phyloP scores from a whole-genome alignment of 2,113 vertebrate genomes.

The Penelope pileata region DNA sequence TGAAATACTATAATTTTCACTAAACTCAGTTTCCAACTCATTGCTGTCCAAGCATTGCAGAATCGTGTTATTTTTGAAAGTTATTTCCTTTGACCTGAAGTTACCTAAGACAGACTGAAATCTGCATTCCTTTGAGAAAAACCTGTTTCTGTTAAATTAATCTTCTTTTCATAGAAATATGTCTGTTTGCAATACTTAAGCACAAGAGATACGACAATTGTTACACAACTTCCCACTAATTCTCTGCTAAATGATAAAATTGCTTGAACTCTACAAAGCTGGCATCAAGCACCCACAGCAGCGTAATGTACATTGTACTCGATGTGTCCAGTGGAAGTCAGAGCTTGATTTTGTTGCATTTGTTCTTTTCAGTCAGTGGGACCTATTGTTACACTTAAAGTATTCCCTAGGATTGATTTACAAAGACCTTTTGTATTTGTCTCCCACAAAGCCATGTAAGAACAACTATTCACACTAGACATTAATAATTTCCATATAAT shows the following conservation, averaged over 20 bases:
- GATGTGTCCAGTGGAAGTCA: slow-evolving; percentile 38
- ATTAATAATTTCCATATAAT: neutral
- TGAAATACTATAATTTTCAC: slow-evolving; percentile 85
- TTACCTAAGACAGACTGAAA: slow-evolving; percentile 71
- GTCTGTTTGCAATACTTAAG: neutral
- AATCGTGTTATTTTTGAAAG: slow-evolving; percentile 82
- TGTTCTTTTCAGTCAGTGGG: neutral
- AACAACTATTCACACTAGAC: neutral
- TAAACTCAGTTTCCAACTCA: slow-evolving; percentile 78
- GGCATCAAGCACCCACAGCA: neutral
- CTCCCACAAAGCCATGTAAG: neutral
- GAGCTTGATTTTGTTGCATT: neutral
- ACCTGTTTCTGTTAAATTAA: slow-evolving; percentile 34
- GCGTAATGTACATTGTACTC: slow-evolving; percentile 1
- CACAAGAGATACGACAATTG: neutral
- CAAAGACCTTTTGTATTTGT: neutral
- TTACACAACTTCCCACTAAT: neutral
- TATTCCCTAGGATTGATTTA: neutral
- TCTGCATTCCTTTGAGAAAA: slow-evolving; percentile 45
- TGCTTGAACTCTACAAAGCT: neutral
- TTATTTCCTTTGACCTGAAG: slow-evolving; percentile 79
- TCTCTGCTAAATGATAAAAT: neutral
- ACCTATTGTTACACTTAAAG: neutral
- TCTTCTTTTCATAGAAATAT: neutral
- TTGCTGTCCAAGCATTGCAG: slow-evolving; percentile 74